These are phyloP conservation scores for Hemibagrus guttatus DNA, from an alignment of 2,797 vertebrate genomes.

Conservation along the genomic window DNA sequence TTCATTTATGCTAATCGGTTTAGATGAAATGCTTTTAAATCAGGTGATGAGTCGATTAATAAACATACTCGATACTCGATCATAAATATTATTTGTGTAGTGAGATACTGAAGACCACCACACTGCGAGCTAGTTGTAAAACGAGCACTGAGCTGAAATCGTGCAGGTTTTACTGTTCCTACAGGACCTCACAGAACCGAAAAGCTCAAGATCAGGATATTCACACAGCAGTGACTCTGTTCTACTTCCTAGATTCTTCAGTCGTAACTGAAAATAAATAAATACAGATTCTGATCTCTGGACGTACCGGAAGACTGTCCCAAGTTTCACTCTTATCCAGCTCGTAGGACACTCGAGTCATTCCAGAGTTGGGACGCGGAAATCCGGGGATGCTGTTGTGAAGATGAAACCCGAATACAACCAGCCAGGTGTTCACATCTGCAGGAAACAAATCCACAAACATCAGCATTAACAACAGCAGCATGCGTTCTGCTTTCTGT, in stretches of 20 bases:
- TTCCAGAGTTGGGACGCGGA: slow-evolving; percentile 91
- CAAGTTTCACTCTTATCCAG: slow-evolving; percentile 93
- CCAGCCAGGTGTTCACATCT: slow-evolving; percentile 99
- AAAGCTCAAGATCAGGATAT: background rate
- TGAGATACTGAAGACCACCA: background rate
- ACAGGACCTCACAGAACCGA: background rate
- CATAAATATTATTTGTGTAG: background rate
- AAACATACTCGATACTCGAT: too few species aligned
- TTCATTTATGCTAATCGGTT: background rate
- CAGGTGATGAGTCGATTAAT: background rate
- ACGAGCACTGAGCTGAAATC: background rate
- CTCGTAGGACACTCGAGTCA: slow-evolving; percentile 92
- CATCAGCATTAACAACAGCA: background rate
- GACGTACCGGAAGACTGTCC: slow-evolving; percentile 93
- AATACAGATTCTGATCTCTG: background rate
- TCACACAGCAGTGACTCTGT: background rate
- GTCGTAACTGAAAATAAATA: background rate
- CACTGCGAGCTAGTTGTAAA: background rate
- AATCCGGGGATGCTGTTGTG: slow-evolving; percentile 98
- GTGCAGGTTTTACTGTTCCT: background rate
- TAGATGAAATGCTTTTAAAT: background rate
- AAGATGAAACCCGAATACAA: slow-evolving; percentile 99
- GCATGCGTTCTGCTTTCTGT: background rate
- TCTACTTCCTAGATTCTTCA: background rate
- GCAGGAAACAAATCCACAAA: slow-evolving; percentile 41